Evolutionary conservation across 2,888 invertebrate species (phyloP).

Genomic region (Timema cristinae): DNA sequence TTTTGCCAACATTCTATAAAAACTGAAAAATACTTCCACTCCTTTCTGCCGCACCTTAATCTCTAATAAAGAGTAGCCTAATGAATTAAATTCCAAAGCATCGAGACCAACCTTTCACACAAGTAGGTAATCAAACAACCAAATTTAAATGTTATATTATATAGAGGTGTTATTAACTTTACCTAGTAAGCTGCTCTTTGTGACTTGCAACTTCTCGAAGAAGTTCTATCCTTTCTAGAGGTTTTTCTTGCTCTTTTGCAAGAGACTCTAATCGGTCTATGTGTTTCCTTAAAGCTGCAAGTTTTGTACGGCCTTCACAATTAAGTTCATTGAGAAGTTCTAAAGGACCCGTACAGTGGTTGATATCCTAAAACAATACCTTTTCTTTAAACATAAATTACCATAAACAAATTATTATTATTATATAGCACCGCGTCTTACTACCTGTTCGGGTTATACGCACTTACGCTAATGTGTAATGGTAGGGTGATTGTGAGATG

Average conservation of each 20-base stretch:
- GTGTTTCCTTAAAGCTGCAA: slow-evolving; percentile 62
- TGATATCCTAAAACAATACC: slow-evolving; percentile 60
- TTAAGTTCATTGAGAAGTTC: slow-evolving; percentile 68
- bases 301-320: slow-evolving; percentile 66
- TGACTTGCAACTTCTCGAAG: slow-evolving; percentile 63
- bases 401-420: too few species aligned
- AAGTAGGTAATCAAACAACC: neutral
- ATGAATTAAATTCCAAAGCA: too few species aligned
- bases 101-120: too few species aligned
- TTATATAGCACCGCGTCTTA: too few species aligned
- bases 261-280: slow-evolving; percentile 65
- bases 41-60: too few species aligned
- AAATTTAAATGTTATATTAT: neutral
- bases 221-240: slow-evolving; percentile 46
- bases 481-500: too few species aligned
- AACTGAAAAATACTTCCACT: too few species aligned
- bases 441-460: too few species aligned
- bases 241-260: slow-evolving; percentile 62
- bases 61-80: too few species aligned
- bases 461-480: too few species aligned
- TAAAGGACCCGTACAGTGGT: slow-evolving; percentile 67
- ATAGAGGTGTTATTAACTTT: slow-evolving; percentile 31
- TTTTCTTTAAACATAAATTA: too few species aligned
- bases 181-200: slow-evolving; percentile 66
- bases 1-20: too few species aligned